Evolutionary conservation across 2,888 invertebrate species (phyloP).

Genomic region (Stramonita haemastoma): DNA sequence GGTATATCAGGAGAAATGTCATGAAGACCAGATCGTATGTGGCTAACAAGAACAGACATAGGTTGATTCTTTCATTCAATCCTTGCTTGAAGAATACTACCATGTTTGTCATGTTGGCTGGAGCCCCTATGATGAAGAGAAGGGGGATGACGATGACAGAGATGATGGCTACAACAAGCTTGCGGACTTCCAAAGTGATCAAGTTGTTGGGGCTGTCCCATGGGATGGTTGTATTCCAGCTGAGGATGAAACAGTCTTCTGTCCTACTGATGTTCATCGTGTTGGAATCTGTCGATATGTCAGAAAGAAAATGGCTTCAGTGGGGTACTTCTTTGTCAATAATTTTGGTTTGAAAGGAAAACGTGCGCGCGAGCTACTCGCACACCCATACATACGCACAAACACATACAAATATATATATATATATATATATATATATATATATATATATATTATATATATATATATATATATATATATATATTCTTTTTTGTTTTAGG

Average conservation of each 20-base stretch:
- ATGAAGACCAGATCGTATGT: neutral
- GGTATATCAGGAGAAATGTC: neutral
- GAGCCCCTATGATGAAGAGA: neutral
- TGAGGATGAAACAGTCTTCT: neutral
- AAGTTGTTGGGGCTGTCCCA: conserved; percentile 14
- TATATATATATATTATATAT: no score
- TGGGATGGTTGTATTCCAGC: neutral
- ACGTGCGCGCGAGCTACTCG: no score
- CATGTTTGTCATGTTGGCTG: conserved; percentile 24
- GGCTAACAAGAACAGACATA: neutral
- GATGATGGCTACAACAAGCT: neutral
- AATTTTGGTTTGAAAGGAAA: no score
- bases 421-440: no score
- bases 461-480: no score
- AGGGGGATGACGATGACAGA: neutral
- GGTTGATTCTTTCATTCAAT: neutral
- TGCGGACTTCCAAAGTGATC: neutral
- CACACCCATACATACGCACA: no score
- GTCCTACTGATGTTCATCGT: no score
- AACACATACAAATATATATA: no score
- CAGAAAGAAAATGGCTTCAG: no score
- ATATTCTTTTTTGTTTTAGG: no score
- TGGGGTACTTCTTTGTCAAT: no score
- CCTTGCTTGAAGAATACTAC: conserved; percentile 23
- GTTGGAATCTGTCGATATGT: no score